Percentiles rank a stretch among this genome's conserved stretches.
Evolutionary conservation across 2,888 invertebrate genomes (phyloP).

Genomic region (Timema cristinae): DNA sequence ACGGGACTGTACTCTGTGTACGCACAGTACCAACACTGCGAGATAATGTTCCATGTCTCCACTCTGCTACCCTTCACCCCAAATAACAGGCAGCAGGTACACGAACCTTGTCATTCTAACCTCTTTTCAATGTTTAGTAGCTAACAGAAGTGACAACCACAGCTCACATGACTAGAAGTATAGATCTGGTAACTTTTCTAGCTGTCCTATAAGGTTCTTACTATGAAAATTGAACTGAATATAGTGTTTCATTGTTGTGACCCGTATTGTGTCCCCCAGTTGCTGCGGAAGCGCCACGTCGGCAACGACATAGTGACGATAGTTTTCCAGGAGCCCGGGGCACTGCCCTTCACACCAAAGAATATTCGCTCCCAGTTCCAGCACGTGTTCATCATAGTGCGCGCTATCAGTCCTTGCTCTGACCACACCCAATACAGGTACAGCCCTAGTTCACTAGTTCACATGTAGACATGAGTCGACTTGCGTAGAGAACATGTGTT

Average conservation of each 20-base stretch:
- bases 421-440: constrained; percentile 86
- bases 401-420: constrained; percentile 84
- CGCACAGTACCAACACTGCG: constrained; percentile 83
- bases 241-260: no score
- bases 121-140: no score
- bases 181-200: no score
- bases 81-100: constrained; percentile 86
- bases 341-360: constrained; percentile 88
- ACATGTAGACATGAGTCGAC: neutral
- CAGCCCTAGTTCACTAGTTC: constrained; percentile 25
- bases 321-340: constrained; percentile 90
- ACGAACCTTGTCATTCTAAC: no score
- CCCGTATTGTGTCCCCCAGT: constrained; percentile 43
- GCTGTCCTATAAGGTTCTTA: no score
- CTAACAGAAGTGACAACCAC: no score
- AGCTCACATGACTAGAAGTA: no score
- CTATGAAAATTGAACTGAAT: no score
- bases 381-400: constrained; percentile 92
- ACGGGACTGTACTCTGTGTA: constrained; percentile 93
- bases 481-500: no score
- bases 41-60: constrained; percentile 97
- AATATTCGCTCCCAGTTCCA: constrained; percentile 96
- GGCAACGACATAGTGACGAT: constrained; percentile 98
- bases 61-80: constrained; percentile 94
- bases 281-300: constrained; percentile 91